Percentiles rank a stretch among this genome's conserved stretches.
Conservation (phyloP, 2,888 invertebrate genomes). For the Drosophila cognata region DNA sequence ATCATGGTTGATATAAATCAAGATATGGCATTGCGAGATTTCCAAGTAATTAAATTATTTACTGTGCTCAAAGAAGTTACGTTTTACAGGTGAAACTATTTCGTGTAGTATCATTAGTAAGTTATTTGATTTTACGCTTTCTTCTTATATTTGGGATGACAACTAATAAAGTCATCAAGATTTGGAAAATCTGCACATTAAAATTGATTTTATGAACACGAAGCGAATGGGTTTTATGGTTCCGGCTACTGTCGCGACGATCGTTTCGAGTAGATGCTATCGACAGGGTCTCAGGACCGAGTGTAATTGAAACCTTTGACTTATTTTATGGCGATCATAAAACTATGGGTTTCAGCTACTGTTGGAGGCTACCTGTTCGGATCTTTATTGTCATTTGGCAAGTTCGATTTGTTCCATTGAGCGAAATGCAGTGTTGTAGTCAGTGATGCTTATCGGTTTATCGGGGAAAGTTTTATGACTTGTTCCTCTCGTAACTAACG, state of each 20-base stretch:
- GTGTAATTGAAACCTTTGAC: conserved; percentile 67
- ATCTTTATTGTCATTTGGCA: conserved; percentile 46
- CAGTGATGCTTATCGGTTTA: conserved; percentile 68
- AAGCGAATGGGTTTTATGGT: conserved; percentile 48
- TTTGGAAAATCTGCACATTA: conserved; percentile 40
- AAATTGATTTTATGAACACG: conserved; percentile 58
- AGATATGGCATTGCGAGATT: background rate
- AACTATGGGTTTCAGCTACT: conserved; percentile 50
- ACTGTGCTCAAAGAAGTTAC: background rate
- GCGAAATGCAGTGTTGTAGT: conserved; percentile 35
- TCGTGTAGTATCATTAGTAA: background rate
- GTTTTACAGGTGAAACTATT: background rate
- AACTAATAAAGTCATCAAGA: conserved; percentile 67
- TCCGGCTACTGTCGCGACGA: conserved; percentile 47
- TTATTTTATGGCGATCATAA: conserved; percentile 66
- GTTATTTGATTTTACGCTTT: conserved; percentile 3
- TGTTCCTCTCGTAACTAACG: conserved; percentile 55
- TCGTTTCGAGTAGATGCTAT: conserved; percentile 40
- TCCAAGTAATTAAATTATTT: background rate
- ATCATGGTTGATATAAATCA: background rate
- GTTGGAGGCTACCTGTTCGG: conserved; percentile 42
- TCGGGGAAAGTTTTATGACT: conserved; percentile 75
- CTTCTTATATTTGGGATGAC: conserved; percentile 37
- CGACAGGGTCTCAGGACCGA: conserved; percentile 21
- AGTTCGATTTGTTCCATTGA: conserved; percentile 62